Percentiles rank a stretch among this genome's conserved stretches.
phyloP scores from a whole-genome alignment of 1,140 invertebrate genomes.

The Plutomurus gul region DNA sequence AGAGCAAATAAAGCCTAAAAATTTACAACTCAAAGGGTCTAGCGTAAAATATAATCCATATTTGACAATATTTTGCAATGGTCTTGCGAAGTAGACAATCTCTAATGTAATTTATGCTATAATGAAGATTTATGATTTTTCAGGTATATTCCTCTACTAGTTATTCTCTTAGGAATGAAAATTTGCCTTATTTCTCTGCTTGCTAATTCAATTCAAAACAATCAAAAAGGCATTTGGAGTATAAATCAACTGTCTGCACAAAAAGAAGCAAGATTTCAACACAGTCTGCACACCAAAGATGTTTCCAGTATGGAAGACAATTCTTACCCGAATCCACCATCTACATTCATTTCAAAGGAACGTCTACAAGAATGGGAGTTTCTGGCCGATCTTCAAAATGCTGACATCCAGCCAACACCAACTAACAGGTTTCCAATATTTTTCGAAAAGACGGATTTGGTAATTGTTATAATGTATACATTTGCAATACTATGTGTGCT shows the following conservation, averaged over 20 bases:
- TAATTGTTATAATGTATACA: no score
- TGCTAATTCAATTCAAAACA: slow-evolving; percentile 20
- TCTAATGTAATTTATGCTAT: no score
- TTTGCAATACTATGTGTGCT: no score
- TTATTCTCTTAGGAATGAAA: slow-evolving; percentile 46
- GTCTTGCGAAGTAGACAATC: no score
- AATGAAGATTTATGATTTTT: not conserved
- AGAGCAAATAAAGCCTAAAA: no score
- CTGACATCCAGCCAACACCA: not conserved
- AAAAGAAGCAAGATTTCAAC: no score
- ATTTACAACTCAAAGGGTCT: no score
- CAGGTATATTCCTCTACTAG: slow-evolving; percentile 49
- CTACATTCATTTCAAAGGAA: not conserved
- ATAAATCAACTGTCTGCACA: not conserved
- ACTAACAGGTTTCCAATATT: not conserved
- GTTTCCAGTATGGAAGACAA: not conserved
- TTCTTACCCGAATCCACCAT: not conserved
- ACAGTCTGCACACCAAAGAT: not conserved
- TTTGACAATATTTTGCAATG: not conserved
- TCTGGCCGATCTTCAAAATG: not conserved
- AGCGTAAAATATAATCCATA: not conserved
- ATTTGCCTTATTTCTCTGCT: slow-evolving; percentile 44
- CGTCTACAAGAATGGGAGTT: not conserved
- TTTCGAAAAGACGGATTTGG: no score
- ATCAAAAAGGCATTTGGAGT: not conserved